These are phyloP conservation scores for Pseudocheirus occidentalis DNA, from an alignment of 2,797 vertebrate genomes.

Conservation along the genomic window DNA sequence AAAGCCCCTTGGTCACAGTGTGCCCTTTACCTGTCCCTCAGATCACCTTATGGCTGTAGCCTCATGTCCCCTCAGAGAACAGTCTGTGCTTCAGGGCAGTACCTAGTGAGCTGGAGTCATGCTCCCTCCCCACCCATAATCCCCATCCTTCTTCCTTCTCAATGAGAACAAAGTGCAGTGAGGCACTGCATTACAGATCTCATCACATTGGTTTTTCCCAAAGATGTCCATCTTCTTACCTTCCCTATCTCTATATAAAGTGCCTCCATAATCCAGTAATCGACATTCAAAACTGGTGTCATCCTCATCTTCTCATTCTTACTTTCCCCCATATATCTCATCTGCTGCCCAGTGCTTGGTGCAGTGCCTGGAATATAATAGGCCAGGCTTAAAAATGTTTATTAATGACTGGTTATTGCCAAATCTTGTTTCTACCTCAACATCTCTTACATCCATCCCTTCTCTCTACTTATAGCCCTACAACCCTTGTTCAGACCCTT, in stretches of 20 bases:
- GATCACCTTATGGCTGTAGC: neutral
- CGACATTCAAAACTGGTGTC: neutral
- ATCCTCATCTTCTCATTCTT: neutral
- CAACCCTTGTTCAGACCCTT: neutral
- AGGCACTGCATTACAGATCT: neutral
- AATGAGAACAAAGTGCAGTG: neutral
- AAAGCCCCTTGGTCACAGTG: neutral
- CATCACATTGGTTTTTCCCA: neutral
- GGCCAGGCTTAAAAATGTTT: neutral
- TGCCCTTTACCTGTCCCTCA: neutral
- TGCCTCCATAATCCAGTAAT: neutral
- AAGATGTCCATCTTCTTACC: neutral
- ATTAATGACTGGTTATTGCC: neutral
- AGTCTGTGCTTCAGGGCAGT: neutral
- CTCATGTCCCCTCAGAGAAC: neutral
- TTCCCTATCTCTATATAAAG: neutral
- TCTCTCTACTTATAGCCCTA: neutral
- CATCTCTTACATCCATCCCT: neutral
- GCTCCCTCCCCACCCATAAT: neutral
- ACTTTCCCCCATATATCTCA: neutral
- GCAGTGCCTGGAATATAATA: neutral
- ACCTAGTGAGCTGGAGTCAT: neutral
- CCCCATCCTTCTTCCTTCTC: neutral
- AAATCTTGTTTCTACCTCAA: neutral
- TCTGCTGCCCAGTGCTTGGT: neutral